A percentile compares a stretch with the other conserved stretches of the same genome.
phyloP scores from a whole-genome alignment of 2,797 vertebrate species.

The Sebastiscus albofasciatus region DNA sequence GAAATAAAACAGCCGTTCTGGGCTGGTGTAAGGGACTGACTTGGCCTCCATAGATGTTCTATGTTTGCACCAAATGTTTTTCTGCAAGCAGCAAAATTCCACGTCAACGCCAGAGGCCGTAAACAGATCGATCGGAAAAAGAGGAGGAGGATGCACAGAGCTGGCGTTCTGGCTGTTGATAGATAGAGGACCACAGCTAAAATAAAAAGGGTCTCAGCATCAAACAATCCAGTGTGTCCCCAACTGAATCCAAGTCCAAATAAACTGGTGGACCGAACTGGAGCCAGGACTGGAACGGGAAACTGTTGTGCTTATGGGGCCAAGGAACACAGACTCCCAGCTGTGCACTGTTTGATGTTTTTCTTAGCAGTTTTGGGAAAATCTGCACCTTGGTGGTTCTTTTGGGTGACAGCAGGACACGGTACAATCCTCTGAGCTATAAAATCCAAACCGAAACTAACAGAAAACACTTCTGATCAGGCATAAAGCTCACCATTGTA shows the following conservation, averaged over 20 bases:
- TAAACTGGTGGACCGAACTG: background rate
- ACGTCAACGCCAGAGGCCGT: background rate
- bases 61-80: conserved; percentile 20
- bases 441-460: background rate
- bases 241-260: conserved; percentile 1
- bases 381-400: background rate
- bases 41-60: background rate
- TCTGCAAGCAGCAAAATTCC: conserved; percentile 32
- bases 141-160: background rate
- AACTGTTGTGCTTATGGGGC: background rate
- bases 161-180: conserved; percentile 20
- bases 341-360: background rate
- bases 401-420: background rate
- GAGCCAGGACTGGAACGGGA: background rate
- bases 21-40: background rate
- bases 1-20: conserved; percentile 12
- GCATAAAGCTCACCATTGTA: background rate
- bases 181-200: conserved; percentile 17
- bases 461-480: background rate
- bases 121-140: background rate
- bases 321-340: background rate
- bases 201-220: background rate
- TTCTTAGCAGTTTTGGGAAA: background rate
- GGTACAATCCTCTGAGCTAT: background rate
- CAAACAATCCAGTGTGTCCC: conserved; percentile 1